Percentiles rank a stretch among this genome's conserved stretches.
phyloP scores from a whole-genome alignment of 2,113 vertebrate genomes.

The Pterocles orientalis region DNA sequence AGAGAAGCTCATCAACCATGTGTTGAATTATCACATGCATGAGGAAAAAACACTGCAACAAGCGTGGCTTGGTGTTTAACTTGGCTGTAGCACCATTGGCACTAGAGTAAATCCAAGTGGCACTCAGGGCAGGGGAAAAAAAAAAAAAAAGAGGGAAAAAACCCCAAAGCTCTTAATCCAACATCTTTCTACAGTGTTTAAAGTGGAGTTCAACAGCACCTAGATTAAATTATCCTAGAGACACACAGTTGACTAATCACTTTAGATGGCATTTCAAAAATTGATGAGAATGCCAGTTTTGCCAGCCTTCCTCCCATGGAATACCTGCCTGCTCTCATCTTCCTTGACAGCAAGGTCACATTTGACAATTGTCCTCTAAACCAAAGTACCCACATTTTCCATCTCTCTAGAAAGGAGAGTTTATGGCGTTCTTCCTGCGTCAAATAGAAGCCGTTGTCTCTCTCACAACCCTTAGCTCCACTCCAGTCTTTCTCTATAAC shows the following conservation, averaged over 20 bases:
- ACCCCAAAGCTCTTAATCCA: not conserved
- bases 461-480: not conserved
- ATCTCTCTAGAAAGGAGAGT: not conserved
- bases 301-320: not conserved
- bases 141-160: too few relatives aligned
- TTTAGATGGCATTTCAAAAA: not conserved
- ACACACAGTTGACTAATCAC: not conserved
- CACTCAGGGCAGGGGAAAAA: not conserved
- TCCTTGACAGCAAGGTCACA: not conserved
- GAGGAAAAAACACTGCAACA: not conserved
- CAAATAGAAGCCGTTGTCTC: not conserved
- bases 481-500: not conserved
- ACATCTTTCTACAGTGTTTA: not conserved
- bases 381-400: not conserved
- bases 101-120: not conserved
- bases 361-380: not conserved
- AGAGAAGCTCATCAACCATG: not conserved
- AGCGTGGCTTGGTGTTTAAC: not conserved
- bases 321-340: not conserved
- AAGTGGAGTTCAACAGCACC: not conserved
- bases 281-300: not conserved
- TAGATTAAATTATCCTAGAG: not conserved
- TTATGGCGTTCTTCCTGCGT: not conserved
- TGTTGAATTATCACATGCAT: not conserved
- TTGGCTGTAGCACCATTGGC: not conserved